Evolutionary conservation across 2,797 vertebrate species (phyloP).

Genomic region (Perodicticus potto): DNA sequence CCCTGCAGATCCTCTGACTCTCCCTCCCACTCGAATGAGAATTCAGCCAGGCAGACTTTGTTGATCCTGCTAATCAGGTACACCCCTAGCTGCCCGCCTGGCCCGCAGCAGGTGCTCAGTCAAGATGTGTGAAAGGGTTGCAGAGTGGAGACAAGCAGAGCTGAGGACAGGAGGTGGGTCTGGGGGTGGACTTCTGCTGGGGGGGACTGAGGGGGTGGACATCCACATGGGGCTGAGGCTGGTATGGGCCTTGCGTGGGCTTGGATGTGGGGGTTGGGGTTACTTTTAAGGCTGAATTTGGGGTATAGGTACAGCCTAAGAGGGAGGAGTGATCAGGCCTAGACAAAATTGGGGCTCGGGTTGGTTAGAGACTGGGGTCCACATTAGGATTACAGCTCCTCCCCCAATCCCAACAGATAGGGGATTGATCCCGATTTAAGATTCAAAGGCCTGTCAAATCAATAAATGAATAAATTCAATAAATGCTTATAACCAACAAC

Average conservation of each 20-base stretch:
- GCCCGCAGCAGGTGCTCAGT: neutral
- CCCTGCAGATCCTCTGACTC: neutral
- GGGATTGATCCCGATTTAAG: neutral
- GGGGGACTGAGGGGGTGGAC: neutral
- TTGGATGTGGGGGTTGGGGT: neutral
- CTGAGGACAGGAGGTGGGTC: neutral
- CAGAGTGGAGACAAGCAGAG: neutral
- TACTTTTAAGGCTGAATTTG: neutral
- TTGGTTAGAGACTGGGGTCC: neutral
- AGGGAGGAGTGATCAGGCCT: neutral
- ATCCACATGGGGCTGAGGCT: neutral
- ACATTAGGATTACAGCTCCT: neutral
- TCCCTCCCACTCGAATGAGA: neutral
- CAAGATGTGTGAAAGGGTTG: neutral
- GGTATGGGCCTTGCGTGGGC: neutral
- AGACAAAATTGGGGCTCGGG: neutral
- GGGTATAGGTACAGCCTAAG: neutral
- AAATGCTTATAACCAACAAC: too few species aligned
- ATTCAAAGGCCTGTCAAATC: neutral
- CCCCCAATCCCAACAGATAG: too few species aligned
- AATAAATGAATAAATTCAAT: too few species aligned
- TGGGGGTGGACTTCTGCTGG: neutral
- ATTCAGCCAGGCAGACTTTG: neutral
- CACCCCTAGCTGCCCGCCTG: too few species aligned
- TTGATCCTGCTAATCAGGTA: neutral